A percentile compares a stretch with the other conserved stretches of the same genome.
phyloP scores from a whole-genome alignment of 2,888 invertebrate species.

The Brachypalpus laphriformis region DNA sequence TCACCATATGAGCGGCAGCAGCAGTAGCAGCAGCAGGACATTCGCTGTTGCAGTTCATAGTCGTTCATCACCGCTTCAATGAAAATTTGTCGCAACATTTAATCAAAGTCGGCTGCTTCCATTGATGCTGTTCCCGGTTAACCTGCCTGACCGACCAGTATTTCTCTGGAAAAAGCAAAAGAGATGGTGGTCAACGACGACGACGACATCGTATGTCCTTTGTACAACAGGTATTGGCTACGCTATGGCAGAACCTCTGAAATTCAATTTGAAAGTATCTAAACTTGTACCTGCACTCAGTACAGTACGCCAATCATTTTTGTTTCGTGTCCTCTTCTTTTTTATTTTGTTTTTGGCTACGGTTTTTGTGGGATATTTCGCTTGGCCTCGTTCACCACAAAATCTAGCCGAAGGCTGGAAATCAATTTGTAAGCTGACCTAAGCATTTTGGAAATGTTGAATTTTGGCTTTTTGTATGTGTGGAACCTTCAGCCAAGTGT shows the following conservation, averaged over 20 bases:
- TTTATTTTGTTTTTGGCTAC: slow-evolving; percentile 11
- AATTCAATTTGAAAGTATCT: slow-evolving; percentile 73
- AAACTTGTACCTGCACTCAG: slow-evolving; percentile 67
- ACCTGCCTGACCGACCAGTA: not conserved
- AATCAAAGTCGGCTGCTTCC: slow-evolving; percentile 71
- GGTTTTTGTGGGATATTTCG: slow-evolving; percentile 62
- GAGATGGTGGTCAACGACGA: slow-evolving; percentile 28
- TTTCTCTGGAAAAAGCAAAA: slow-evolving; percentile 55
- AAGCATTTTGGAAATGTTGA: slow-evolving; percentile 70
- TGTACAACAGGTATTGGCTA: slow-evolving; percentile 55
- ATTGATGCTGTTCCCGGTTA: slow-evolving; percentile 17
- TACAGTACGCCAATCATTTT: slow-evolving; percentile 68
- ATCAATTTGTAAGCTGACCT: slow-evolving; percentile 74
- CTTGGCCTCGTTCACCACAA: slow-evolving; percentile 57
- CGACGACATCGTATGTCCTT: slow-evolving; percentile 40
- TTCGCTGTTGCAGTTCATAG: slow-evolving; percentile 67
- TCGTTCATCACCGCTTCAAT: slow-evolving; percentile 73
- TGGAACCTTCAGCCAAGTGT: slow-evolving; percentile 60
- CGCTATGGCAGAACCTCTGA: slow-evolving; percentile 37
- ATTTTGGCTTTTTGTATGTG: slow-evolving; percentile 52
- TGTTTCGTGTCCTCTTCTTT: slow-evolving; percentile 40
- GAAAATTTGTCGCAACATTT: slow-evolving; percentile 74
- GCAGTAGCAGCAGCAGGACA: not conserved
- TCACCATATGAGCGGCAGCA: slow-evolving; percentile 41
- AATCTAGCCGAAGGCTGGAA: slow-evolving; percentile 63